Evolutionary conservation across 2,797 vertebrate genomes (phyloP), one percentile per base, ranked within the genome.

Genomic region (Podarcis lilfordi): DNA sequence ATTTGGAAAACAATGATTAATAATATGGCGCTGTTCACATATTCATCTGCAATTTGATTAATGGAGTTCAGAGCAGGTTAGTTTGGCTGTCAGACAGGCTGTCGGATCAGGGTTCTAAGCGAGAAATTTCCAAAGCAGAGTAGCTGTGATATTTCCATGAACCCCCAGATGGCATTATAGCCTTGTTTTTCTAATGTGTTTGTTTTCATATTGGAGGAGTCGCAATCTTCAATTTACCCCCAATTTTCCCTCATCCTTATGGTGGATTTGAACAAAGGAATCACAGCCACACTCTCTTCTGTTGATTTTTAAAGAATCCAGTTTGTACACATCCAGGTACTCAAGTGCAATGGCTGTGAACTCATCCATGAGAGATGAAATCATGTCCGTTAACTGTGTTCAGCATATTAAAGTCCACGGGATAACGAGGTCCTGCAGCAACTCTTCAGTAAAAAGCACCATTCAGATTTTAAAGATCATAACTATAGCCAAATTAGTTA

Each of bases 91-190:
- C 89, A 91, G 45, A 72, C 25, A 35, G 23, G 59, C 72, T 88
- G 72, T 82, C 32, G 9, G 32, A 77, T 88, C 81, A 61, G 82
- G 69, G 59, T 25, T 59, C 61, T 45, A 32, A 43, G 13, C 40
- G 85, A 86, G 29, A 87, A 80, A 82, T 82, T 74, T 94, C 80
- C 84, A 59, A 82, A 84, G 80, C 87, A 80, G 81, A 91, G 55
- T 85, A 78, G 88, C 86, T 96, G 96, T 95, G 95, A 96, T 97
- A 89, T 96, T 91, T 92, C 81, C 82, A 72, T 82, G 90, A 93
- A 69, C 96, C 96, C 96, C 95, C 96, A 96, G 96, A 94, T 96
- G 96, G 97, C 97, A 97, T 95, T 95, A 93, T 86, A 96, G 93
- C 90, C 95, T 95, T 95, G 95, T 93, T 97, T 96, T 96, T 95